phyloP scores from a whole-genome alignment of 2,797 vertebrate species.

The Hippoglossus hippoglossus region DNA sequence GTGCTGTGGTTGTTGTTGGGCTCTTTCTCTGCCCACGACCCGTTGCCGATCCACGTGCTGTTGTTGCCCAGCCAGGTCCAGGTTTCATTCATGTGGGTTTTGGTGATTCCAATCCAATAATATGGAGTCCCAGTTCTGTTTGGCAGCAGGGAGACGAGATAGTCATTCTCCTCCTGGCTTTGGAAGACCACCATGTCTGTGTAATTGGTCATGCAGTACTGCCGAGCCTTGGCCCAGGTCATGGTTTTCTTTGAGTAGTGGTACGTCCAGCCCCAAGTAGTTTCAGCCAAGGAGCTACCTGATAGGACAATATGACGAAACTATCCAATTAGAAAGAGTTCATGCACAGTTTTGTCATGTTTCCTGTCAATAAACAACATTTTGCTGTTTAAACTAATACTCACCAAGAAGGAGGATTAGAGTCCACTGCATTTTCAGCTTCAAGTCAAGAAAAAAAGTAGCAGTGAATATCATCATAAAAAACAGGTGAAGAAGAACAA shows the following conservation, averaged over 20 bases:
- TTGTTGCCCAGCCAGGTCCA: slow-evolving; percentile 85
- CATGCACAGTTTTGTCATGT: neutral
- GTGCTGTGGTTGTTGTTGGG: slow-evolving; percentile 75
- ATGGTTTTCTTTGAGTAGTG: slow-evolving; percentile 28
- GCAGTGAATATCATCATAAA: neutral
- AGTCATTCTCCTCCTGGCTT: slow-evolving; percentile 72
- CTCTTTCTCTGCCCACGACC: slow-evolving; percentile 77
- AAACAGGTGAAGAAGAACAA: neutral
- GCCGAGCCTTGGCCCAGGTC: slow-evolving; percentile 71
- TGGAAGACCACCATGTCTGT: slow-evolving; percentile 82
- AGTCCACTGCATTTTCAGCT: slow-evolving; percentile 57
- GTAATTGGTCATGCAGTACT: slow-evolving; percentile 60
- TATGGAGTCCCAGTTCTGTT: slow-evolving; percentile 31
- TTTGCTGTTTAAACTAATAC: slow-evolving; percentile 25
- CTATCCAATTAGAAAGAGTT: neutral
- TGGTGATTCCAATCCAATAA: slow-evolving; percentile 88
- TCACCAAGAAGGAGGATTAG: slow-evolving; percentile 64
- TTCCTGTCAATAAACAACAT: neutral
- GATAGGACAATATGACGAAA: neutral
- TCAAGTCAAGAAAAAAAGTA: slow-evolving; percentile 1
- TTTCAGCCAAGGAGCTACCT: slow-evolving; percentile 52
- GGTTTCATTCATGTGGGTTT: slow-evolving; percentile 35
- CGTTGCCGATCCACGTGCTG: slow-evolving; percentile 70
- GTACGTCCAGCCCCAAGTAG: slow-evolving; percentile 73
- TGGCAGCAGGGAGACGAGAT: slow-evolving; percentile 71